These are phyloP conservation scores for Ctena decussata DNA, from an alignment of 2,888 invertebrate species.

Conservation along the genomic window DNA sequence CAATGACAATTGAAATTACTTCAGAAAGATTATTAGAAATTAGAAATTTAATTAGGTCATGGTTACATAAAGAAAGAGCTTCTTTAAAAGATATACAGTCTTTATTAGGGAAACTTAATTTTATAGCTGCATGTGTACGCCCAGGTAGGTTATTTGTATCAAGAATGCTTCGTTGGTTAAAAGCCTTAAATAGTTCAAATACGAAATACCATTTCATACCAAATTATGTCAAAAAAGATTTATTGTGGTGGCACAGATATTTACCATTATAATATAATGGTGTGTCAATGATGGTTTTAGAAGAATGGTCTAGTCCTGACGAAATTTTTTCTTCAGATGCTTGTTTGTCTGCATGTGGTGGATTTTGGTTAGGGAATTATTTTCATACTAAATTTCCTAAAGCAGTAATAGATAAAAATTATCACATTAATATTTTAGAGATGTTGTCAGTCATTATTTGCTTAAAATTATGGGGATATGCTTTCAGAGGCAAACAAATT, in stretches of 20 bases:
- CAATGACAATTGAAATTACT: too few species aligned
- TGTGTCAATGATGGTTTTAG: constrained; percentile 26
- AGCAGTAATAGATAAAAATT: neutral
- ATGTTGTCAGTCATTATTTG: constrained; percentile 1
- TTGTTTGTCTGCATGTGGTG: constrained; percentile 12
- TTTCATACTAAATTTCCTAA: constrained; percentile 12
- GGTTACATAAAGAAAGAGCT: constrained; percentile 18
- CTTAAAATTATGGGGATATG: neutral
- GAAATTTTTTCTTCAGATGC: constrained; percentile 6
- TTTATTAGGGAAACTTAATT: constrained; percentile 45
- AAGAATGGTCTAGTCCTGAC: constrained; percentile 42
- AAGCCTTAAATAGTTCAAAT: neutral
- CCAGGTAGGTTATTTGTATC: constrained; percentile 19
- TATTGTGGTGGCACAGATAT: constrained; percentile 40
- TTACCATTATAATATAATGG: constrained; percentile 38
- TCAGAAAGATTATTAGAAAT: too few species aligned
- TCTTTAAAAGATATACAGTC: constrained; percentile 25
- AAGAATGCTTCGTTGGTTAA: constrained; percentile 14
- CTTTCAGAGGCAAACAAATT: neutral
- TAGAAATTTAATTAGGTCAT: neutral
- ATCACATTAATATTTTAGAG: constrained; percentile 8
- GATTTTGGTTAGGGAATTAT: neutral
- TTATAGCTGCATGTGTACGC: constrained; percentile 41
- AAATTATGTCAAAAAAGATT: constrained; percentile 15
- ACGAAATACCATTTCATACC: neutral